These are phyloP conservation scores for Cydia amplana DNA, from an alignment of 1,140 invertebrate species.

Conservation along the genomic window DNA sequence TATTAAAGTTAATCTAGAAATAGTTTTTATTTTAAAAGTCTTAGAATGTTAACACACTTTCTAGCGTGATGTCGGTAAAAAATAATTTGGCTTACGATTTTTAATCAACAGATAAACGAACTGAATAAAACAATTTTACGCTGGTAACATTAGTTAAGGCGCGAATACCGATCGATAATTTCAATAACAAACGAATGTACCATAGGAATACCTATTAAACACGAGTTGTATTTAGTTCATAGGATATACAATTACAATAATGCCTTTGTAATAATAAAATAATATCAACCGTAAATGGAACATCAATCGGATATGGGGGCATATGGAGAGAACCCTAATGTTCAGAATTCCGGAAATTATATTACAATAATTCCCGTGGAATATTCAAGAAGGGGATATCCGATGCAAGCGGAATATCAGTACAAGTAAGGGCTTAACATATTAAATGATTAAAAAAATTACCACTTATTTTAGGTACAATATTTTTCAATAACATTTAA, in stretches of 20 bases:
- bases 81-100: too few relatives aligned
- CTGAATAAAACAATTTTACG: neutral
- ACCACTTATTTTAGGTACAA: constrained; percentile 27
- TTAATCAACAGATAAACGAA: too few relatives aligned
- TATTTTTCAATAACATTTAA: too few relatives aligned
- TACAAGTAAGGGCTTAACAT: constrained; percentile 66
- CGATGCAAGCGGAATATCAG: constrained; percentile 77
- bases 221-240: constrained; percentile 27
- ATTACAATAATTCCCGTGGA: constrained; percentile 78
- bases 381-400: constrained; percentile 74
- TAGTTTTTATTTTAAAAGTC: neutral
- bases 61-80: too few relatives aligned
- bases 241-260: constrained; percentile 3
- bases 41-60: too few relatives aligned
- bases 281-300: constrained; percentile 54
- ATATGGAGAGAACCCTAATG: constrained; percentile 71
- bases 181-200: constrained; percentile 24
- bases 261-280: constrained; percentile 36
- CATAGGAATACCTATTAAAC: neutral
- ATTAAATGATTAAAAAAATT: constrained; percentile 14
- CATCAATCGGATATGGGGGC: constrained; percentile 71
- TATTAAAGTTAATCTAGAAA: neutral
- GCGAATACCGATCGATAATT: constrained; percentile 66
- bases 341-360: constrained; percentile 74
- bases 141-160: constrained; percentile 42